Evolutionary conservation across 2,888 invertebrate species (phyloP).

Genomic region (Scotopteryx bipunctaria): DNA sequence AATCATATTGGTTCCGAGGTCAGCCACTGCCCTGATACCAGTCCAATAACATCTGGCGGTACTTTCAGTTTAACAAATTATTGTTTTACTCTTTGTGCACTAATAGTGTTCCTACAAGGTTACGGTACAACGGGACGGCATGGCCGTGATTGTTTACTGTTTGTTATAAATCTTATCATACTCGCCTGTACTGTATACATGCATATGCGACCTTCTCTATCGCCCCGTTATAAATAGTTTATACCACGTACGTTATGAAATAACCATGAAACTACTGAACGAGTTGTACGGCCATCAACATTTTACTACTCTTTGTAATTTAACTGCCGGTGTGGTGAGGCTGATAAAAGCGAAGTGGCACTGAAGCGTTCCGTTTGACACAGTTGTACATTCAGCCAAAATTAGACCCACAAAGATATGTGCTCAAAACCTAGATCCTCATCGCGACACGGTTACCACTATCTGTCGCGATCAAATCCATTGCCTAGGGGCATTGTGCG

Average conservation of each 20-base stretch:
- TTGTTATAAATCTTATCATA: conserved; percentile 57
- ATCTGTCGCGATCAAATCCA: conserved; percentile 61
- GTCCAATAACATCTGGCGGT: conserved; percentile 47
- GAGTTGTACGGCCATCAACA: conserved; percentile 26
- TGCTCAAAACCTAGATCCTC: conserved; percentile 74
- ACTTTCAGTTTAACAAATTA: conserved; percentile 49
- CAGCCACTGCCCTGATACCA: conserved; percentile 46
- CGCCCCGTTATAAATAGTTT: conserved; percentile 53
- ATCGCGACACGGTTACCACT: conserved; percentile 69
- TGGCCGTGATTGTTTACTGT: conserved; percentile 54
- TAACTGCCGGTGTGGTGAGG: conserved; percentile 9
- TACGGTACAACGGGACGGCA: conserved; percentile 44
- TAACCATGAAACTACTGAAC: conserved; percentile 46
- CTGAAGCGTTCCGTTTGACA: conserved; percentile 62
- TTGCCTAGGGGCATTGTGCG: conserved; percentile 46
- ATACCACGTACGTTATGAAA: conserved; percentile 44
- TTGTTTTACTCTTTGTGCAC: conserved; percentile 35
- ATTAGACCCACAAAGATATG: conserved; percentile 65
- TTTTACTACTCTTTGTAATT: conserved; percentile 26
- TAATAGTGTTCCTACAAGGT: conserved; percentile 49
- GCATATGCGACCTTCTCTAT: conserved; percentile 53
- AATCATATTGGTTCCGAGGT: conserved; percentile 48
- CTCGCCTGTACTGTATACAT: conserved; percentile 39
- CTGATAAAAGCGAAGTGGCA: conserved; percentile 38
- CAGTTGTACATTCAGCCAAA: conserved; percentile 55